These are phyloP conservation scores for Drosophila dunni DNA, from an alignment of 1,140 invertebrate genomes.

Conservation along the genomic window DNA sequence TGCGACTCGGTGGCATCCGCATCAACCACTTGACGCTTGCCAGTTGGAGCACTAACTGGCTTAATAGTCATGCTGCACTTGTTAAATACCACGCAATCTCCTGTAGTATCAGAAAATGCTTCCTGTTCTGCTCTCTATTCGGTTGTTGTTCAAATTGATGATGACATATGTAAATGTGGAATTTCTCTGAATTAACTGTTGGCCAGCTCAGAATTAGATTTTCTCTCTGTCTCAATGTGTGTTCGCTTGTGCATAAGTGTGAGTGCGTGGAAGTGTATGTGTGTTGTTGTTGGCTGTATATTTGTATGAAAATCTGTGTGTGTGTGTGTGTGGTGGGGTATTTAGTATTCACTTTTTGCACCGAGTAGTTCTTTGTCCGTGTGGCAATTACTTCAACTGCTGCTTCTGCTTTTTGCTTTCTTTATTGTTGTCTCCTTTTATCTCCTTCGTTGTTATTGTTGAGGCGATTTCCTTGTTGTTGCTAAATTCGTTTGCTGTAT, in stretches of 20 bases:
- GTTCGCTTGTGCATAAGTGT: slow-evolving; percentile 29
- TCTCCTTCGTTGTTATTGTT: slow-evolving; percentile 17
- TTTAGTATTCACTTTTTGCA: slow-evolving; percentile 24
- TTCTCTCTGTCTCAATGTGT: slow-evolving; percentile 34
- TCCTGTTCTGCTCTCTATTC: slow-evolving; percentile 1
- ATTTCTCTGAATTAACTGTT: slow-evolving; percentile 24
- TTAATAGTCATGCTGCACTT: slow-evolving; percentile 71
- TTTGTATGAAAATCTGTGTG: slow-evolving; percentile 30
- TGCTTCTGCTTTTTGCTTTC: slow-evolving; percentile 7
- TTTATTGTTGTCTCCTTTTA: slow-evolving; percentile 7
- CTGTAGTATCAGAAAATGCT: slow-evolving; percentile 6
- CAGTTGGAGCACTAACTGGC: slow-evolving; percentile 73
- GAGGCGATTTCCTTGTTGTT: not conserved
- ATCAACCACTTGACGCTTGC: slow-evolving; percentile 65
- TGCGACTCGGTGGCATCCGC: slow-evolving; percentile 66
- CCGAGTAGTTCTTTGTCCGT: slow-evolving; percentile 40
- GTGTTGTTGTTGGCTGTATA: not conserved
- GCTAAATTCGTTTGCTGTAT: not conserved
- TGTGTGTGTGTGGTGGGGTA: slow-evolving; percentile 18
- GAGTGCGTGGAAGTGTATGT: slow-evolving; percentile 4
- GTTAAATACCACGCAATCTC: slow-evolving; percentile 23
- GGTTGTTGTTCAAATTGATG: not conserved
- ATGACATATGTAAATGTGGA: slow-evolving; percentile 35
- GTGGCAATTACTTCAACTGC: slow-evolving; percentile 20
- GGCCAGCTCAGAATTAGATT: slow-evolving; percentile 61